Base-by-base conservation (phyloP, 2,113 vertebrate species). In the Megalops atlanticus region DNA sequence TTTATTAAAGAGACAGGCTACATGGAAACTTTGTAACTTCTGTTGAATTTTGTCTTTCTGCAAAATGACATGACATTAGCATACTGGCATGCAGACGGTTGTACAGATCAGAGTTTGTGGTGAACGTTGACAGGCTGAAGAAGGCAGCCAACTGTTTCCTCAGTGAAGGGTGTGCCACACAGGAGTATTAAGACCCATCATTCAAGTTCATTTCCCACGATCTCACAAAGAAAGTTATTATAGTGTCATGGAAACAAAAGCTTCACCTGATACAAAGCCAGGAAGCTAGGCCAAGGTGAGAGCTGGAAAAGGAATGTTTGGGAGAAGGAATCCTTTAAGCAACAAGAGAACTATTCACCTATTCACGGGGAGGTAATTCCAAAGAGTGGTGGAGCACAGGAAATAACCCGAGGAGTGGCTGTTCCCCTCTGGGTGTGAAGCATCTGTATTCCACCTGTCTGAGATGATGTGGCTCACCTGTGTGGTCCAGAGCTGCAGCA, bases 401-500 rank as follows among this genome's bases (percentile, higher is more conserved):
- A 1, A 8, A n/a, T 8, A 10, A 10, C 58, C 31, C 58, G 2
- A 21, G 49, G 49, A 54, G 49, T n/a, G 49, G 49, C 49, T 24
- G 49, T 21, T 7, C 18, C 0, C 18, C 16, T 54, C 49, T 4
- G 1, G 3, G 24, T 54, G 49, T 24, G 18, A 54, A 3, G 8
- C 49, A 24, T 4, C 3, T 6, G 49, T 54, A 21, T 21, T 54
- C 49, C 49, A 54, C 49, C 16, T 24, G 49, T 24, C n/a, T 31
- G n/a, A 27, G 31, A 36, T 35, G 76, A 49, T 2, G 58, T 39
- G 8, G 74, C 85, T 85, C 81, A 95, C 95, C 94, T 94, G 93
- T n/a, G 95, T 92, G 80, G 93, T 94, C 95, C 96, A 97, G 12
- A 97, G 94, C 82, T 96, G 95, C 45, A 96, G 81, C 39, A 96